phyloP scores from a whole-genome alignment of 2,797 vertebrate genomes.

The Bradypus variegatus region DNA sequence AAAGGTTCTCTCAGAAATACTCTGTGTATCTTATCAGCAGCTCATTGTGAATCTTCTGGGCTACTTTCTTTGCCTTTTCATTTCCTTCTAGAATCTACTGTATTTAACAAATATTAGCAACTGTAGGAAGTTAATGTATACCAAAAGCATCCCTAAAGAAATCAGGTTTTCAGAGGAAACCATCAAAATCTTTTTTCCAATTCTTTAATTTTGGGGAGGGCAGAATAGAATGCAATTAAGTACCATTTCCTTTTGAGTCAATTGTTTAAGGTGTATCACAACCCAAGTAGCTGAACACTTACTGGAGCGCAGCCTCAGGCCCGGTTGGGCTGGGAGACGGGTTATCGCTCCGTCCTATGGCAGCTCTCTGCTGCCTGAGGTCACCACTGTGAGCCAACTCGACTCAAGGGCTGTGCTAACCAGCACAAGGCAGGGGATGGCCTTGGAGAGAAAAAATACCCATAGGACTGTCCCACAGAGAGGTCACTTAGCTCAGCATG shows the following conservation, averaged over 20 bases:
- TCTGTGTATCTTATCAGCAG: slow-evolving; percentile 59
- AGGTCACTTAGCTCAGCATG: not conserved
- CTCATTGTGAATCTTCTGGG: slow-evolving; percentile 56
- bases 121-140: slow-evolving; percentile 50
- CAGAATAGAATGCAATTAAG: slow-evolving; percentile 44
- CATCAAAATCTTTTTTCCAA: slow-evolving; percentile 12
- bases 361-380: not conserved
- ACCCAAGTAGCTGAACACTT: slow-evolving; percentile 8
- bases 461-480: not conserved
- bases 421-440: not conserved
- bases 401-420: not conserved
- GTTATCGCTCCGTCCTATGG: not conserved
- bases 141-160: slow-evolving; percentile 44
- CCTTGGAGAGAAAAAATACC: not conserved
- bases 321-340: not conserved
- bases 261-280: not conserved
- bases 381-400: not conserved
- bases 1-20: slow-evolving; percentile 58
- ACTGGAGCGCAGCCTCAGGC: not conserved
- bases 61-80: slow-evolving; percentile 55
- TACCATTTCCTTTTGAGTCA: not conserved
- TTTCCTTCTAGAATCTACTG: slow-evolving; percentile 51
- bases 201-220: not conserved
- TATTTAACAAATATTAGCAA: slow-evolving; percentile 59
- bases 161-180: slow-evolving; percentile 36